Percentiles rank a stretch among this genome's conserved stretches.
phyloP scores from a whole-genome alignment of 2,888 invertebrate species.

The Netelia inedita region DNA sequence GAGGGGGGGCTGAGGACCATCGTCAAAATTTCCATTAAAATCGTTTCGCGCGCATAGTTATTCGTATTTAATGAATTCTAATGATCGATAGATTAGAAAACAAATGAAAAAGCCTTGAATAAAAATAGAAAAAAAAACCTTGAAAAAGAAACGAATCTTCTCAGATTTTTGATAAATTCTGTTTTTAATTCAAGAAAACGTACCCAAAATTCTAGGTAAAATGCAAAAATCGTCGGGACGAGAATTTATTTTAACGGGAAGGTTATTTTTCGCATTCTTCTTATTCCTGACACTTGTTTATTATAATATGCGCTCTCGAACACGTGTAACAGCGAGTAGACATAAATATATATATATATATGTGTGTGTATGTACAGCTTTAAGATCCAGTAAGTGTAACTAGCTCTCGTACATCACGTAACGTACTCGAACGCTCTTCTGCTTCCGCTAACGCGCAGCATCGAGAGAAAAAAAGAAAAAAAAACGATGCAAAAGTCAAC shows the following conservation, averaged over 20 bases:
- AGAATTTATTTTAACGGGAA: conserved; percentile 25
- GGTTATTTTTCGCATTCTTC: conserved; percentile 4
- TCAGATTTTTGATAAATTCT: too few relatives aligned
- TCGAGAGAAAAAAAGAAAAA: conserved; percentile 26
- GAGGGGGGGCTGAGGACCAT: too few relatives aligned
- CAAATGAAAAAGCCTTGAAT: too few relatives aligned
- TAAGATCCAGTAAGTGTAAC: conserved; percentile 46
- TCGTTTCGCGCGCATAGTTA: too few relatives aligned
- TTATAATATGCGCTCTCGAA: conserved; percentile 1
- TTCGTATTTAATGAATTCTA: too few relatives aligned
- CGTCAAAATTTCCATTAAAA: too few relatives aligned
- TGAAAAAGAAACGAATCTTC: too few relatives aligned
- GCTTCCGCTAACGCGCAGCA: conserved; percentile 48
- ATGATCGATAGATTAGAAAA: too few relatives aligned
- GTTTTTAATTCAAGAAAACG: too few relatives aligned
- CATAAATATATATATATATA: background rate
- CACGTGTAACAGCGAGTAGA: conserved; percentile 6
- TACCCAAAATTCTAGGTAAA: background rate
- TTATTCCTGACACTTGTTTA: conserved; percentile 2
- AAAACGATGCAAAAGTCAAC: conserved; percentile 37
- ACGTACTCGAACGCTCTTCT: conserved; percentile 55
- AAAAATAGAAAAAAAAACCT: too few relatives aligned
- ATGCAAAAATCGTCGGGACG: background rate
- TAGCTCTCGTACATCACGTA: conserved; percentile 58
- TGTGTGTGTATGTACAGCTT: conserved; percentile 2